Percentiles rank a stretch among this genome's conserved stretches.
phyloP scores from a whole-genome alignment of 2,113 vertebrate genomes.

The Lampris megalopsis region DNA sequence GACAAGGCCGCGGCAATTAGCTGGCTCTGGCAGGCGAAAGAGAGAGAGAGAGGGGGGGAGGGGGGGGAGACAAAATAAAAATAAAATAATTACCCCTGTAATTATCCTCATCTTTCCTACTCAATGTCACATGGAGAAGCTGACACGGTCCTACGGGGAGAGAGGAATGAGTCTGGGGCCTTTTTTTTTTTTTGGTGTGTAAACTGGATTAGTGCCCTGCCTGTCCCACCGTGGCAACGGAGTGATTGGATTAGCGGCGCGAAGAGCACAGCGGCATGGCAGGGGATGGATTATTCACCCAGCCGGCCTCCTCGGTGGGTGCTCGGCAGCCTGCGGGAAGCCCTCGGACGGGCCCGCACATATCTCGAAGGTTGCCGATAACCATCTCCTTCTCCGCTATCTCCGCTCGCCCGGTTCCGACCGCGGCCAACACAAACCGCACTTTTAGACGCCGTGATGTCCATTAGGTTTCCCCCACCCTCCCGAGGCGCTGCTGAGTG shows the following conservation, averaged over 20 bases:
- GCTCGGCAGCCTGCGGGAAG: slow-evolving; percentile 63
- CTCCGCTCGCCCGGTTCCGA: slow-evolving; percentile 69
- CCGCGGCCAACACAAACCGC: slow-evolving; percentile 69
- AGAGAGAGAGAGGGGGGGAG: background rate
- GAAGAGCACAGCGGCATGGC: slow-evolving; percentile 76
- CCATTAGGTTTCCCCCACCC: slow-evolving; percentile 73
- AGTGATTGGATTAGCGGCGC: slow-evolving; percentile 82
- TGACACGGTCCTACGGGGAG: slow-evolving; percentile 58
- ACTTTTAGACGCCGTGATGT: slow-evolving; percentile 75
- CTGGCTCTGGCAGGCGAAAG: slow-evolving; percentile 3
- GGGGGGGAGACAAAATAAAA: slow-evolving; percentile 57
- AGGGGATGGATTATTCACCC: slow-evolving; percentile 80
- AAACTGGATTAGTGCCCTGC: slow-evolving; percentile 84
- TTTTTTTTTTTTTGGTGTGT: slow-evolving; percentile 68
- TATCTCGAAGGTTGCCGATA: slow-evolving; percentile 75
- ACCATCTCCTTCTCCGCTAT: slow-evolving; percentile 71
- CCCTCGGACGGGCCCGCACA: slow-evolving; percentile 64
- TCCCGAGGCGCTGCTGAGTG: slow-evolving; percentile 74
- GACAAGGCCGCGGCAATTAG: slow-evolving; percentile 82
- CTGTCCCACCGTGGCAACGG: slow-evolving; percentile 79
- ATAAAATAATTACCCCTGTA: slow-evolving; percentile 82
- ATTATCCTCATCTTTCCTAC: slow-evolving; percentile 83
- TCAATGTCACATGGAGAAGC: slow-evolving; percentile 71
- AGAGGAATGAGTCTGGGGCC: slow-evolving; percentile 69
- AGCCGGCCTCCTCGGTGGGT: slow-evolving; percentile 68